phyloP scores from a whole-genome alignment of 2,113 vertebrate genomes.

The Manacus vitellinus region DNA sequence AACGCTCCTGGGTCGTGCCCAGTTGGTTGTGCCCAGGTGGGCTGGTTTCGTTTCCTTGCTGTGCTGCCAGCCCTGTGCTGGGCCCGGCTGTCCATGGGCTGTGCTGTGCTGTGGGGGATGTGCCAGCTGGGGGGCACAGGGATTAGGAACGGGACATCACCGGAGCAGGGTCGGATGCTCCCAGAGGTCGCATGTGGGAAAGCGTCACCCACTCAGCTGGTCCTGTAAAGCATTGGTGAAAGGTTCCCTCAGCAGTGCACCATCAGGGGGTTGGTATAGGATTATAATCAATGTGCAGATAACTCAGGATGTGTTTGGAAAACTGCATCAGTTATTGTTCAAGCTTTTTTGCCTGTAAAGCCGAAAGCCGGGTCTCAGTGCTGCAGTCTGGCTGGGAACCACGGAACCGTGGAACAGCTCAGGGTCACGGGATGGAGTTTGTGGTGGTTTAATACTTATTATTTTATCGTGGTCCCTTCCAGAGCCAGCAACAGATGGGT shows the following conservation, averaged over 20 bases:
- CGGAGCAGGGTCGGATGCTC: no score
- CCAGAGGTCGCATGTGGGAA: fast-evolving
- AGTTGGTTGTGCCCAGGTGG: neutral
- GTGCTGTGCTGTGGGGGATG: fast-evolving
- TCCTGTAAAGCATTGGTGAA: fast-evolving
- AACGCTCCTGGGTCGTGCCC: neutral
- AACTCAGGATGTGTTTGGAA: neutral
- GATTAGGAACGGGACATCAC: neutral
- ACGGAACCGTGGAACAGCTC: fast-evolving
- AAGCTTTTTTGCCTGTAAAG: neutral
- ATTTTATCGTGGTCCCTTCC: neutral
- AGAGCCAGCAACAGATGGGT: neutral
- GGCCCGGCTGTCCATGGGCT: fast-evolving
- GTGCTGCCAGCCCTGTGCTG: neutral
- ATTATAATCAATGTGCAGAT: neutral
- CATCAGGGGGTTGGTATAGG: fast-evolving
- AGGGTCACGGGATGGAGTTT: fast-evolving
- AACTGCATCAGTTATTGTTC: neutral
- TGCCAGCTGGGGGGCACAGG: neutral
- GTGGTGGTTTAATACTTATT: neutral
- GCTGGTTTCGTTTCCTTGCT: neutral
- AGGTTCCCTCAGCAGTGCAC: neutral
- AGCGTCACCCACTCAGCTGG: neutral
- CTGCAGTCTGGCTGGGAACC: neutral
- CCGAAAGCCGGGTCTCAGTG: neutral